Base-by-base conservation (phyloP, 2,888 invertebrate genomes). In the Nasonovia ribisnigri region DNA sequence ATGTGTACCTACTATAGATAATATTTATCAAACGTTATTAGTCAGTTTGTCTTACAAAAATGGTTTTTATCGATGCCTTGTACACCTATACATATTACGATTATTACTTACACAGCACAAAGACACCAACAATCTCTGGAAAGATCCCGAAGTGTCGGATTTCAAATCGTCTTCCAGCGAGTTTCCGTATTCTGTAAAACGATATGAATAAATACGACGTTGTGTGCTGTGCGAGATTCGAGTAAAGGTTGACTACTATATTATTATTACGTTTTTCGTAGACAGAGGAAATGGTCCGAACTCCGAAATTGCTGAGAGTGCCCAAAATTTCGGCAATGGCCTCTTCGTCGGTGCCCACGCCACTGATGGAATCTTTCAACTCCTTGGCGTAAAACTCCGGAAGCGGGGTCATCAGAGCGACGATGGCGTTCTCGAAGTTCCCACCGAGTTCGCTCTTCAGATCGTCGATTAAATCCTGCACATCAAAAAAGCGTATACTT, bases 131-230 rank as follows among this genome's bases (percentile, higher is more conserved):
- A 99, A 96, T 94, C 98, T 97, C 96, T 98, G 98, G 96, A 99
- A 99, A 96, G 98, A 98, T n/a, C 99, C 99, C 26, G 98, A 98
- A 24, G 99, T 99, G 96, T 99, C 99, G 92, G 98, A 98, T 95
- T 98, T 98, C 95, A 99, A 96, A 95, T 98, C 98, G 11, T 97
- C 97, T 95, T 99, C 99, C 95, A 99, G 96, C 94, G 97, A 96
- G 96, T 97, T 98, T 95, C 97, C 97, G 96, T 97, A 98, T 95
- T 98, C 98, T 98, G 96, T 29, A 92, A 95, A 94, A 95, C 95
- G 42, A 84, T 4, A 24, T 48, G 36, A 46, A 46, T 67, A 77
- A 3, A 20, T 29, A 57, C 60, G 29, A 20, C 6, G 6, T 67
- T 67, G 0, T 3, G 36, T 36, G 77, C 8, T 2, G 20, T 77